Base-by-base conservation (phyloP, 2,888 invertebrate species). In the Drosophila borealis region DNA sequence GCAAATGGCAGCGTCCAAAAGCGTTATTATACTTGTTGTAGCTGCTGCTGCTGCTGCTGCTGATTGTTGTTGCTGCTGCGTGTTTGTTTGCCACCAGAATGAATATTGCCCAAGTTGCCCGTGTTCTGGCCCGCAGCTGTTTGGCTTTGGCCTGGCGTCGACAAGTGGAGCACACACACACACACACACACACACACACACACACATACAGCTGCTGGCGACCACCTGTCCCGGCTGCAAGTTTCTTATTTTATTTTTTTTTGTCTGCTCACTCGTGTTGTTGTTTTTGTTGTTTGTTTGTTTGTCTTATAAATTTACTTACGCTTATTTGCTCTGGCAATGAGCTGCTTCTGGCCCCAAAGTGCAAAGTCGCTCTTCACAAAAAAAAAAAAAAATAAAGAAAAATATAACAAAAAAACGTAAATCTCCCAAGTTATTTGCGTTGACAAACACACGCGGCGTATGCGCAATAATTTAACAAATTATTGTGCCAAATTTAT, bases 251-350 rank as follows among this genome's bases (percentile, higher is more conserved):
- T 17, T n/a, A n/a, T 19, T 2, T 33, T 8, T 17, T 17, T 1
- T 25, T 39, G 8, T 19, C 11, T 11, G 2, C 5, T 19, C 25
- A 19, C 5, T 25, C 11, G 3, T 34, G 33, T 14, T 49, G 45
- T 25, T 44, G 11, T 13, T 44, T 11, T 33, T 36, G 39, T 29
- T 59, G 51, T 71, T 29, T 85, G 88, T 73, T 89, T 89, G 84
- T 89, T 85, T 85, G 81, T 89, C 84, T 85, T 85, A 83, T 70
- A 85, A 85, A 85, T 85, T 85, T 85, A 85, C 89, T 84, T 84
- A 87, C 85, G 88, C 89, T 83, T 85, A 85, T 85, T 85, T 85
- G 87, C 74, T 72, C 84, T 81, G 77, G 80, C 72, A 81, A 83
- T 87, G 88, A 81, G 85, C 85, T 75, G 78, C 61, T 46, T 66